phyloP scores from a whole-genome alignment of 1,140 invertebrate species.

The Arctopsyche grandis region DNA sequence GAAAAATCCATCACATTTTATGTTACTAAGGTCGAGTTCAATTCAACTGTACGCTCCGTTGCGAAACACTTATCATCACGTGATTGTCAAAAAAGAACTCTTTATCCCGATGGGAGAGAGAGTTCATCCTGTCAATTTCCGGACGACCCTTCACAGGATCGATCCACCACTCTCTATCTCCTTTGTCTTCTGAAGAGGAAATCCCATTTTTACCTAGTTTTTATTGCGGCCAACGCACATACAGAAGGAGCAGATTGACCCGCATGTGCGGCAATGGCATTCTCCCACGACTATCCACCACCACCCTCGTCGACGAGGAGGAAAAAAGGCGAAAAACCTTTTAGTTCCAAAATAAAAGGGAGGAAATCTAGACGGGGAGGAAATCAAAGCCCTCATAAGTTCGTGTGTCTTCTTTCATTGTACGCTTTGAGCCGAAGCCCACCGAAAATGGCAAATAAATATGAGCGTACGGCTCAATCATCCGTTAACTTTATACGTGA shows the following conservation, averaged over 20 bases:
- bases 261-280: neutral
- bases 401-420: constrained; percentile 5
- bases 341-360: constrained; percentile 29
- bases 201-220: constrained; percentile 12
- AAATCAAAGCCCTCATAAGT: constrained; percentile 32
- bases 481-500: constrained; percentile 6
- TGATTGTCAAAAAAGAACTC: constrained; percentile 8
- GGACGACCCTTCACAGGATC: neutral
- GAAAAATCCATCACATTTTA: too few species aligned
- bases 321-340: constrained; percentile 25
- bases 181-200: constrained; percentile 9
- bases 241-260: constrained; percentile 3
- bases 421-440: neutral
- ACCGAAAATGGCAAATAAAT: neutral
- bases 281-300: too few species aligned
- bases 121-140: constrained; percentile 26
- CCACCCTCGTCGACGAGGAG: neutral
- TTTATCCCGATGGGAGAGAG: neutral
- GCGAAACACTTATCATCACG: constrained; percentile 25
- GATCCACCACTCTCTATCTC: neutral
- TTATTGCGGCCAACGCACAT: neutral
- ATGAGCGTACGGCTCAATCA: neutral
- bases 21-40: too few species aligned
- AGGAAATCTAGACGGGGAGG: neutral
- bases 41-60: neutral